A percentile compares a stretch with the other conserved stretches of the same genome.
Conservation (phyloP, 2,797 vertebrate species). For the Sus cebifrons region DNA sequence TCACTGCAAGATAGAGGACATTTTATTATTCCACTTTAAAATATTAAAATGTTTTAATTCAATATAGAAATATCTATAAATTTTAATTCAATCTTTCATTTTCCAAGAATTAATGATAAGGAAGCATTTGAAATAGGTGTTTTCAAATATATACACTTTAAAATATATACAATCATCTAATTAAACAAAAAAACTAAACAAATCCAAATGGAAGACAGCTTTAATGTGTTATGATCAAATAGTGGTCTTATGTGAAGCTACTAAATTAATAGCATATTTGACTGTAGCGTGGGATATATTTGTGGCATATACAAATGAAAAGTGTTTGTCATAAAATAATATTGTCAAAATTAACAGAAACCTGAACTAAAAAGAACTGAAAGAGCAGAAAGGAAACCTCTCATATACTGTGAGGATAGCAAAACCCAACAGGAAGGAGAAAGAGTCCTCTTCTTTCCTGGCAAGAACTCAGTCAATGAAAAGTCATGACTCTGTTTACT, state of each 20-base stretch:
- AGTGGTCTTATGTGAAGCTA: not conserved
- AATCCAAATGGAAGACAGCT: not conserved
- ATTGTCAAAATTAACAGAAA: not conserved
- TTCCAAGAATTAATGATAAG: not conserved
- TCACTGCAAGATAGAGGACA: not conserved
- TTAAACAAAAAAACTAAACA: not conserved
- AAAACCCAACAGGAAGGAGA: not conserved
- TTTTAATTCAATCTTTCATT: not conserved
- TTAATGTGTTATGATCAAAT: conserved; percentile 4
- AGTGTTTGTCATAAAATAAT: not conserved
- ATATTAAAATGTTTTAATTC: not conserved
- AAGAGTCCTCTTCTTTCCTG: not conserved
- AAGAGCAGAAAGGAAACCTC: not conserved
- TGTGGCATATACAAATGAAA: conserved; percentile 1
- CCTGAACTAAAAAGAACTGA: not conserved
- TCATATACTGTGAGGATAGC: not conserved
- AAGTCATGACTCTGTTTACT: not conserved
- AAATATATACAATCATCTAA: not conserved
- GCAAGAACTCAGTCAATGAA: not conserved
- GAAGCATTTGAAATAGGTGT: not conserved
- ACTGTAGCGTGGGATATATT: not conserved
- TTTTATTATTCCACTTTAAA: conserved; percentile 6
- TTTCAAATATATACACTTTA: not conserved
- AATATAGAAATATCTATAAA: not conserved
- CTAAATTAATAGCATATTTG: not conserved